Conservation (phyloP, 1,140 invertebrate species). For the Phocides pigmalion region DNA sequence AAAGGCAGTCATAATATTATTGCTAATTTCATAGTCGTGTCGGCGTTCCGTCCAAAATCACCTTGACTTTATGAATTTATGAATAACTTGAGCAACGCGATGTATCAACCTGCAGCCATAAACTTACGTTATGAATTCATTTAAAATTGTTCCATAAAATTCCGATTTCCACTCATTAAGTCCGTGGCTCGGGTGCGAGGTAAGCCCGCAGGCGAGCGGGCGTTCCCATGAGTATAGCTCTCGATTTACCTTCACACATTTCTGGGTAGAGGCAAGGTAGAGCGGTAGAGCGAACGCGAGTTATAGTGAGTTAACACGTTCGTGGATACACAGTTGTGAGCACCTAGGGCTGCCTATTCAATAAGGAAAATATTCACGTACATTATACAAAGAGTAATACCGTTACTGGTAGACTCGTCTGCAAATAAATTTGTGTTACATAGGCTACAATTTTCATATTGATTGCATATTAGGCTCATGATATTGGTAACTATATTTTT, state of each 20-base stretch:
- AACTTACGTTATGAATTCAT: constrained; percentile 40
- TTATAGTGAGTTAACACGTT: constrained; percentile 47
- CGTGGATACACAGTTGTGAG: constrained; percentile 49
- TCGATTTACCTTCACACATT: constrained; percentile 35
- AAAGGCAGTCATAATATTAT: constrained; percentile 2
- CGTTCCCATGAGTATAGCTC: constrained; percentile 53
- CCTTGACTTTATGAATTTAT: constrained; percentile 34
- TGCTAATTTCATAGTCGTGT: constrained; percentile 9
- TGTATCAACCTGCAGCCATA: constrained; percentile 34
- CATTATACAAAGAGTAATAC: background rate
- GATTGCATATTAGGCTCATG: no score
- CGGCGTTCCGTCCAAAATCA: constrained; percentile 7
- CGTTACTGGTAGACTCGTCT: no score
- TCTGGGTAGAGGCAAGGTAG: constrained; percentile 14
- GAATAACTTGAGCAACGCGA: constrained; percentile 21
- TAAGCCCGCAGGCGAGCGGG: constrained; percentile 59
- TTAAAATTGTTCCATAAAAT: constrained; percentile 56
- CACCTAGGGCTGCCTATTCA: constrained; percentile 31
- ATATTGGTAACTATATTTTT: no score
- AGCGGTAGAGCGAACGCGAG: constrained; percentile 12
- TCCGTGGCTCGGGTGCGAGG: constrained; percentile 58
- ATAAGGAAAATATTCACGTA: background rate
- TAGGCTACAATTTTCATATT: no score
- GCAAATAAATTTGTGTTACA: no score
- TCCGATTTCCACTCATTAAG: constrained; percentile 64